These are phyloP conservation scores for Hormiphora californensis DNA, from an alignment of 37 sponge, comb jelly and placozoan genomes.

Conservation along the genomic window DNA sequence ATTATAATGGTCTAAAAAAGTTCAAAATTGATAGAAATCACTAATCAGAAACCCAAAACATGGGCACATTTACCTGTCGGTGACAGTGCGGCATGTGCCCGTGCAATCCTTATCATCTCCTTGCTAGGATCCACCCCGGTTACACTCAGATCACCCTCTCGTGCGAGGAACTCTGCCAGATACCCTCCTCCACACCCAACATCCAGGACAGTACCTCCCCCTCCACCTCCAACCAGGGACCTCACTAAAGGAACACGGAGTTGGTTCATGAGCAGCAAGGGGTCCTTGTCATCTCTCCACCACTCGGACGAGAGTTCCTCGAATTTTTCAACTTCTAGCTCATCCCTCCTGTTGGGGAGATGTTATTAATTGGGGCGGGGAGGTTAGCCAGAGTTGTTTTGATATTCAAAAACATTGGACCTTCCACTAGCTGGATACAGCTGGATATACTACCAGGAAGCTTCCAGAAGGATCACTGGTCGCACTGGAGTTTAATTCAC, in stretches of 20 bases:
- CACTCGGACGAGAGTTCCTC: conserved; percentile 6
- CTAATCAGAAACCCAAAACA: too few species aligned
- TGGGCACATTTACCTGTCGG: too few species aligned
- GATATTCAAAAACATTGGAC: too few species aligned
- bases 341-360: not conserved
- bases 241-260: conserved; percentile 1
- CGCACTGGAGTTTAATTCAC: too few species aligned
- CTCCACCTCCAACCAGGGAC: not conserved
- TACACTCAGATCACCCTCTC: not conserved
- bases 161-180: not conserved
- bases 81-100: not conserved
- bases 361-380: too few species aligned
- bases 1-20: too few species aligned
- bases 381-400: too few species aligned
- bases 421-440: too few species aligned
- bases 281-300: conserved; percentile 53
- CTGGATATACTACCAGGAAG: too few species aligned
- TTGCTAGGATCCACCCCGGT: conserved; percentile 18
- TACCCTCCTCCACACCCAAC: conserved; percentile 47
- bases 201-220: not conserved
- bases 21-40: too few species aligned
- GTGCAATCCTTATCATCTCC: conserved; percentile 20
- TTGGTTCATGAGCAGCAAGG: conserved; percentile 4
- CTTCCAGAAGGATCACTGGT: too few species aligned
- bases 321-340: conserved; percentile 11